Conservation (phyloP, 92 coral and sea anemone genomes). For the Parazoanthus atlanticus region DNA sequence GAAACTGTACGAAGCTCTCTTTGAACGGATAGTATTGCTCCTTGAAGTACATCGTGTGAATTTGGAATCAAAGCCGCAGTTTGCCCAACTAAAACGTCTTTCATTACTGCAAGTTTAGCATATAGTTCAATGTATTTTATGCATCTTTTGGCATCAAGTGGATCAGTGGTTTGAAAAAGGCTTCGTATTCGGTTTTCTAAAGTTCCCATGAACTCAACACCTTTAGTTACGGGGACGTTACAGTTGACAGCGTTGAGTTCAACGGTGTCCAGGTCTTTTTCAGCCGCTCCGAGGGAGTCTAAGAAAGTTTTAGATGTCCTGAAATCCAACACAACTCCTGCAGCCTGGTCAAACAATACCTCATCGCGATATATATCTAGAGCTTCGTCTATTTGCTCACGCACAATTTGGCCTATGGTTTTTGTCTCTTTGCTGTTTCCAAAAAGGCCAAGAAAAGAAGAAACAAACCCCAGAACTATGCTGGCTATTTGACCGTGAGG, state of each 20-base stretch:
- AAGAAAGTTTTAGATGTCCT: conserved; percentile 20
- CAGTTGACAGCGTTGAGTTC: conserved; percentile 15
- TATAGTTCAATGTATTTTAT: conserved; percentile 41
- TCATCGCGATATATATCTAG: conserved; percentile 14
- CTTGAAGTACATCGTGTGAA: not conserved
- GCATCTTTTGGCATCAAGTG: conserved; percentile 1
- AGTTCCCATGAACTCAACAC: conserved; percentile 40
- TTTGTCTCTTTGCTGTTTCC: not conserved
- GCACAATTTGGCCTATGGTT: conserved; percentile 22
- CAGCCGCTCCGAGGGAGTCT: conserved; percentile 1
- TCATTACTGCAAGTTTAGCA: conserved; percentile 39
- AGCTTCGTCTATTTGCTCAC: conserved; percentile 46
- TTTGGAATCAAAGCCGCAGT: conserved; percentile 25
- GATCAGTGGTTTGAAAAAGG: not conserved
- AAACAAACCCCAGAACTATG: conserved; percentile 34
- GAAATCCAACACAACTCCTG: conserved; percentile 29
- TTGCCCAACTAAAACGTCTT: conserved; percentile 31
- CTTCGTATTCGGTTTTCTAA: conserved; percentile 30
- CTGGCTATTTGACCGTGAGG: conserved; percentile 35
- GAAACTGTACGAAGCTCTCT: not conserved
- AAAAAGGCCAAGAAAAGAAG: not conserved
- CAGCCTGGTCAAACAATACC: conserved; percentile 24
- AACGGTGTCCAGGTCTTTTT: conserved; percentile 7
- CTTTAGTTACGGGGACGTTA: conserved; percentile 24
- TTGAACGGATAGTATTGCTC: not conserved